These are phyloP conservation scores for Dipodomys stephensi DNA, from an alignment of 2,113 vertebrate species.

Conservation along the genomic window DNA sequence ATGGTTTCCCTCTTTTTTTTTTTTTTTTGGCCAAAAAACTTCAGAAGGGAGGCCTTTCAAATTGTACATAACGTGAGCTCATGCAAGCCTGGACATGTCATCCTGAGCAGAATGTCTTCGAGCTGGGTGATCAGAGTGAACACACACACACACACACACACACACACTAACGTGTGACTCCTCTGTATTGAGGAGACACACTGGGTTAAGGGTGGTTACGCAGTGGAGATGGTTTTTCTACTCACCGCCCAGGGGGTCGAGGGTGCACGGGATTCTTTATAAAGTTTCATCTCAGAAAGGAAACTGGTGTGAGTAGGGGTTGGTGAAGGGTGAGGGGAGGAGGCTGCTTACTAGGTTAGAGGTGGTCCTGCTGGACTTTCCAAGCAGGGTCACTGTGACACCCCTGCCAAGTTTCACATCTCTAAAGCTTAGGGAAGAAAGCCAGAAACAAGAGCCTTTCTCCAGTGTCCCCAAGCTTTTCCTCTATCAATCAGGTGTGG, in stretches of 20 bases:
- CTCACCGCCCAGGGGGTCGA: not conserved
- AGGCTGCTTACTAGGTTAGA: not conserved
- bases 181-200: not conserved
- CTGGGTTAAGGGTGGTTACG: not conserved
- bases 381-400: not conserved
- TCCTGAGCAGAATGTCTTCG: not conserved
- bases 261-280: not conserved
- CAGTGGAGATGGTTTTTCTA: not conserved
- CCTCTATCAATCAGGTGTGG: not conserved
- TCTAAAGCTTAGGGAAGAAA: not conserved
- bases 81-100: not conserved
- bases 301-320: not conserved
- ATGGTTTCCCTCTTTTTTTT: conserved; percentile 33
- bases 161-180: too few relatives aligned
- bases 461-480: not conserved
- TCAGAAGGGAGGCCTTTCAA: not conserved
- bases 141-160: too few relatives aligned
- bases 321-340: rapidly evolving
- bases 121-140: not conserved
- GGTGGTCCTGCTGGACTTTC: not conserved
- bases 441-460: not conserved
- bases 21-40: conserved; percentile 26
- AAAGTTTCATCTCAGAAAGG: not conserved
- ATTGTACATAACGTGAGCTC: not conserved
- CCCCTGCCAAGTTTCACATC: not conserved